Base-by-base conservation (phyloP, 2,113 vertebrate species). In the Dipodomys merriami region DNA sequence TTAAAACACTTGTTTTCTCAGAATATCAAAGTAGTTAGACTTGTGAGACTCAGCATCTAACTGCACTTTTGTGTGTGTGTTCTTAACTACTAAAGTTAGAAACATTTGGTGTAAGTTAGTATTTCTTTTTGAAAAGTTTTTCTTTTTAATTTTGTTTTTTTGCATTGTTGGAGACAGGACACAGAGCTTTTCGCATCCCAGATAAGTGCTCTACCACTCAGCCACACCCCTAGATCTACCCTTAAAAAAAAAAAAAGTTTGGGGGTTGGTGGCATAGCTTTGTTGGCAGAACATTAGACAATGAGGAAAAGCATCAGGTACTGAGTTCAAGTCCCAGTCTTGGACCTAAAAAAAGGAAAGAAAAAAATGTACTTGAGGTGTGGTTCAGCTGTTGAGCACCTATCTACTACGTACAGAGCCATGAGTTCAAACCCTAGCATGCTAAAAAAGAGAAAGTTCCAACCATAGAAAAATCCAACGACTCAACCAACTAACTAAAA, bases 1-100 rank as follows among this genome's bases (percentile, higher is more conserved):
- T 94, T 77, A n/a, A 74, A 71, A 81, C 20, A 93, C 49, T 39
- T 23, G 11, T 65, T 91, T 95, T 90, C 80, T 91, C 62, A 80
- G 68, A 92, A 86, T 44, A 74, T 87, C 84, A 86, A 82, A 90
- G 49, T 78, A 13, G 15, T 93, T 72, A 88, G n/a, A 81, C 10
- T 67, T 19, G 2, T 60, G 60, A 73, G 35, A 88, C 23, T 44
- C 29, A 87, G 49, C 33, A 60, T 62, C 5, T 83, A 79, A 86
- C 74, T n/a, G 62, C 53, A 62, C 6, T 87, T 7, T 89, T 90
- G 86, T 64, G 20, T 25, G 57, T 62, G 78, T 84, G 27, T 22
- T 76, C 6, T 84, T 73, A 83, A 74, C 62, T 78, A 86, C 18
- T 74, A 81, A 95, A 91, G 84, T 78, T 39, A 85, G 65, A 91